Evolutionary conservation across 2,113 vertebrate species (phyloP).

Genomic region (Geothlypis trichas): DNA sequence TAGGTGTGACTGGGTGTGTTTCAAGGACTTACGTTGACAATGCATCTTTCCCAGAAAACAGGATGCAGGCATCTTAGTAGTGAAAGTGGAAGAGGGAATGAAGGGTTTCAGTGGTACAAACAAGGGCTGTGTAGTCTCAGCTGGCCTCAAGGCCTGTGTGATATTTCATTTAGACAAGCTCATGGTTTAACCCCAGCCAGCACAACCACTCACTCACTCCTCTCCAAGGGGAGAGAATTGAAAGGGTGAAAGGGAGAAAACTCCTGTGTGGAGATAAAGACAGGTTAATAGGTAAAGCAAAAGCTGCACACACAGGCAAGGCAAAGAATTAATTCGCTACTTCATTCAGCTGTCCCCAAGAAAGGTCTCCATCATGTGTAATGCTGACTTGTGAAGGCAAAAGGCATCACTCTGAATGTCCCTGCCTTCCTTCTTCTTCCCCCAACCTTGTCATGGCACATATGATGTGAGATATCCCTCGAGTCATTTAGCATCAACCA

Average conservation of each 20-base stretch:
- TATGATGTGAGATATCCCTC: not conserved
- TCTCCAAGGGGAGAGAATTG: accelerated
- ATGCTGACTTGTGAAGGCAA: accelerated
- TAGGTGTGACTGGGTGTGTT: accelerated
- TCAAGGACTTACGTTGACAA: not conserved
- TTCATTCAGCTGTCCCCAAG: not conserved
- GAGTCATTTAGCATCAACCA: not conserved
- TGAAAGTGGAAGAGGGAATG: not conserved
- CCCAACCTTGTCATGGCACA: not conserved
- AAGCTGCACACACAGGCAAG: not conserved
- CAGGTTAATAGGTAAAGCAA: not conserved
- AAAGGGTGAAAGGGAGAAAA: not conserved
- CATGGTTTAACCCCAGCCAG: accelerated
- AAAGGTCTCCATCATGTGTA: not conserved
- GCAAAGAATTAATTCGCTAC: not conserved
- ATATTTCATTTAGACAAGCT: not conserved
- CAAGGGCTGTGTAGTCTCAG: not conserved
- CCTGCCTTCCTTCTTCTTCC: not conserved
- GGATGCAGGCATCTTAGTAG: not conserved
- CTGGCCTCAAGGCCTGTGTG: not conserved
- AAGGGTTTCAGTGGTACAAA: not conserved
- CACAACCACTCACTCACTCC: accelerated
- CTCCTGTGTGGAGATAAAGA: not conserved
- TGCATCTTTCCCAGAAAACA: not conserved
- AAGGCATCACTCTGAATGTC: accelerated